Evolutionary conservation across 2,797 vertebrate genomes (phyloP).

Genomic region (Sebastes diploproa): DNA sequence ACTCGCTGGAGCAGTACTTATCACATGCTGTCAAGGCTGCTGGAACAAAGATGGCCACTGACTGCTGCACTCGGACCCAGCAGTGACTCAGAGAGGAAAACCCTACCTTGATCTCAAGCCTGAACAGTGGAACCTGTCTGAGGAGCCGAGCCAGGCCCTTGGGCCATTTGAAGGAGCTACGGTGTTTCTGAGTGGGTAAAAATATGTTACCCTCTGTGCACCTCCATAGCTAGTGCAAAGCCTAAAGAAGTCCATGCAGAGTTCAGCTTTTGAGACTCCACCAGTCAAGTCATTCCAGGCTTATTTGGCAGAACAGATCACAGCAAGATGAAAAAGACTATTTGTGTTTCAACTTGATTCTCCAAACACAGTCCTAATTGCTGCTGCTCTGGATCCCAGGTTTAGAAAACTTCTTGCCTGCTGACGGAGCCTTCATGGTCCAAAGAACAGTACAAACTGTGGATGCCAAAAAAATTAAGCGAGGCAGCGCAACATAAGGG

Average conservation of each 20-base stretch:
- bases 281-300: not conserved
- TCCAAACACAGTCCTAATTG: not conserved
- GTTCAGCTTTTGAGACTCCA: not conserved
- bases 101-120: not conserved
- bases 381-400: not conserved
- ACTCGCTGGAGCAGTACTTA: not conserved
- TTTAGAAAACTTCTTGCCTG: not conserved
- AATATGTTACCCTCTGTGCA: not conserved
- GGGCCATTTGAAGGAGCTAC: not conserved
- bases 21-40: not conserved
- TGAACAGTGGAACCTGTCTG: not conserved
- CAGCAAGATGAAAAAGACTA: not conserved
- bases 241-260: not conserved
- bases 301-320: not conserved
- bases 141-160: not conserved
- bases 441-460: not conserved
- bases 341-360: not conserved
- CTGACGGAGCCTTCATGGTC: not conserved
- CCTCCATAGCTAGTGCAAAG: not conserved
- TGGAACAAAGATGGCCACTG: not conserved
- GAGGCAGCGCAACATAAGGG: not conserved
- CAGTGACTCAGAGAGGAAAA: not conserved
- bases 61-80: not conserved
- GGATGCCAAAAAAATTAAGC: not conserved
- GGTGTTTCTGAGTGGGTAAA: not conserved